Evolutionary conservation across 2,113 vertebrate species (phyloP), one percentile per base, ranked within the genome.

Genomic region (Hippocampus abdominalis): DNA sequence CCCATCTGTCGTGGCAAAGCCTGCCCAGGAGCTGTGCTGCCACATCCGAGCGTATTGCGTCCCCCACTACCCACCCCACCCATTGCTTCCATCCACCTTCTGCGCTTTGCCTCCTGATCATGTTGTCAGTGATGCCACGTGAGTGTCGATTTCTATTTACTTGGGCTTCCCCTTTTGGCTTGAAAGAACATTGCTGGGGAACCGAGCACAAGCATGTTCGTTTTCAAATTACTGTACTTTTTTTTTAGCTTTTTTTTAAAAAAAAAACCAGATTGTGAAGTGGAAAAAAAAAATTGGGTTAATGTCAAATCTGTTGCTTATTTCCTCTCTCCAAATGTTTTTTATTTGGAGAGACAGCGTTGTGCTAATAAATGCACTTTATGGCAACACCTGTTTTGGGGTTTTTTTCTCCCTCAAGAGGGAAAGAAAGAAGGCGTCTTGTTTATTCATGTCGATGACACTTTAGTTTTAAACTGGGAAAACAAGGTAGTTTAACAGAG

Each of bases 1-100:
- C 85, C 89, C 90, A 91, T 92, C 90, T 92, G 90, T 81, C 82
- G 73, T 73, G 78, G 79, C 66, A 73, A 76, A 79, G 80, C 81
- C 85, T 69, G 75, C 68, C 80, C 71, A 64, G 72, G 44, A 29
- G 23, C 62, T 46, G 44, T 46, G 4, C 44, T 46, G 44, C 44
- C 44, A 46, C 44, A 46, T 46, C 44, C 3, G 3, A 46, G 39
- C 64, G 18, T 36, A 25, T 60, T 23, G 64, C 18, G 40, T 40
- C 20, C 61, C 32, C 32, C 29, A 29, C 29, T 4, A 4, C 29
- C 29, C 29, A 32, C 74, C 75, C 68, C 74, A 54, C 68, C 77
- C 48, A 15, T 49, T 49, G 9, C 42, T 11, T 44, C 42, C 62
- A 73, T 68, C 65, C 64, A 56, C 63, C 70, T 64, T 25, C 53